Evolutionary conservation across 2,797 vertebrate genomes (phyloP).

Genomic region (Falco cherrug): DNA sequence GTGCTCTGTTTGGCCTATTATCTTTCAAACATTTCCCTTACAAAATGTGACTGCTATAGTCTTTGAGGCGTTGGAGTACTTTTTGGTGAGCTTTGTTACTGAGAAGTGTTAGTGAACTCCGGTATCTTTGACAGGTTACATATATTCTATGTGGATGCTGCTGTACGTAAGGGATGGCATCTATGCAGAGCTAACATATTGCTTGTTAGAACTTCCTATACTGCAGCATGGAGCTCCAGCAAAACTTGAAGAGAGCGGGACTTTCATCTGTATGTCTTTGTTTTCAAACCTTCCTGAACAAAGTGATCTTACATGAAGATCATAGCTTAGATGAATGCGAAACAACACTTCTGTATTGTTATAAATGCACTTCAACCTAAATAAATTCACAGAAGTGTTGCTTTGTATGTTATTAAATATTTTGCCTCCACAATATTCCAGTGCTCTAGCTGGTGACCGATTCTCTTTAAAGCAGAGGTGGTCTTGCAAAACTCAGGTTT

Average conservation of each 20-base stretch:
- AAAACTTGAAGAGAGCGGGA: background rate
- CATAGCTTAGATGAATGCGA: background rate
- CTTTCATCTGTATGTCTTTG: background rate
- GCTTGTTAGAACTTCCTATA: background rate
- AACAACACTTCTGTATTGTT: background rate
- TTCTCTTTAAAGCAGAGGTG: background rate
- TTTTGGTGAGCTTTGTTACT: background rate
- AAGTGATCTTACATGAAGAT: background rate
- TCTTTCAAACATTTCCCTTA: background rate
- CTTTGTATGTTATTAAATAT: background rate
- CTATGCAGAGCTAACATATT: background rate
- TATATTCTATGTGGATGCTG: background rate
- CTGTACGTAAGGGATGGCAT: background rate
- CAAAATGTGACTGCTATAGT: background rate
- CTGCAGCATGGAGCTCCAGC: background rate
- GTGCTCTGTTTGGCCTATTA: background rate
- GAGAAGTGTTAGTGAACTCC: background rate
- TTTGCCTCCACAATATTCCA: background rate
- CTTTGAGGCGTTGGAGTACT: background rate
- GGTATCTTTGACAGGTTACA: background rate
- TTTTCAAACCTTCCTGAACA: background rate
- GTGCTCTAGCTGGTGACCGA: background rate
- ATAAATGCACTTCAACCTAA: background rate
- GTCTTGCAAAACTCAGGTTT: background rate
- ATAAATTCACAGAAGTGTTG: background rate